Percentiles rank a stretch among this genome's conserved stretches.
Evolutionary conservation across 2,113 vertebrate species (phyloP).

Genomic region (Leucopternis melanops): DNA sequence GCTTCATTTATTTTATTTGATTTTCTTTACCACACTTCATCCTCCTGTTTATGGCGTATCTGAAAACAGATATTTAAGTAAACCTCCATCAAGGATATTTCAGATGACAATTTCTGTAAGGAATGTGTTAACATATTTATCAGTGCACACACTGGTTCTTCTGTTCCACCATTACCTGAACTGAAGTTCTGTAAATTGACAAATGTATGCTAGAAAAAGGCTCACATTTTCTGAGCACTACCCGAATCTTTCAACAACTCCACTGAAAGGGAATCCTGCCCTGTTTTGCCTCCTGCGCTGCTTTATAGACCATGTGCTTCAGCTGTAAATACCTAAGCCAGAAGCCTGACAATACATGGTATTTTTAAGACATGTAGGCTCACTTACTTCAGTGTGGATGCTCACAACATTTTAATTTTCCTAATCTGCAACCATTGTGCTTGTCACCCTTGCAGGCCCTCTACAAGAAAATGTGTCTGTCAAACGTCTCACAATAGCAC

Average conservation of each 20-base stretch:
- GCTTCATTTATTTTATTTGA: neutral
- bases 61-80: neutral
- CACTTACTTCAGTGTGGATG: neutral
- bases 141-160: neutral
- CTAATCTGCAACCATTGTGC: neutral
- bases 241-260: neutral
- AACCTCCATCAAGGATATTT: neutral
- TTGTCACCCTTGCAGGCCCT: neutral
- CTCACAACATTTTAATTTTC: neutral
- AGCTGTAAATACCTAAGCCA: neutral
- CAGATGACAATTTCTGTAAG: neutral
- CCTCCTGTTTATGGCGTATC: neutral
- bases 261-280: neutral
- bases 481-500: neutral
- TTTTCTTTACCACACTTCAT: neutral
- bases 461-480: neutral
- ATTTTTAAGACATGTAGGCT: neutral
- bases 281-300: neutral
- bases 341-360: neutral
- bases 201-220: neutral
- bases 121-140: neutral
- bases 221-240: neutral
- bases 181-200: neutral
- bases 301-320: neutral
- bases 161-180: neutral